A percentile compares a stretch with the other conserved stretches of the same genome.
phyloP scores from a whole-genome alignment of 2,113 vertebrate species.

The Xyliphius kryptos region DNA sequence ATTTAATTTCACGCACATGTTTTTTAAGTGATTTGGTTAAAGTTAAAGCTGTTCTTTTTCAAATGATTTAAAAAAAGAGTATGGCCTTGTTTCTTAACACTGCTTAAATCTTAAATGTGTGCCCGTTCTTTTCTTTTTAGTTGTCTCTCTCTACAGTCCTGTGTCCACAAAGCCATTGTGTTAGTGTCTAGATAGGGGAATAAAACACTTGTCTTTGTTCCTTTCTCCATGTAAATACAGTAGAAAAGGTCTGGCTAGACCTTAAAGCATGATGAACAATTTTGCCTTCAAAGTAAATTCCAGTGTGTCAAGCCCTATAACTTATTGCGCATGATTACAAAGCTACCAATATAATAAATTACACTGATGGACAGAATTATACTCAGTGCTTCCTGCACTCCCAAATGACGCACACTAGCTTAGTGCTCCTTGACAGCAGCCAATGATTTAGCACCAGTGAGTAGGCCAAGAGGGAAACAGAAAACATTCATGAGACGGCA shows the following conservation, averaged over 20 bases:
- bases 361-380: slow-evolving; percentile 99
- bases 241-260: slow-evolving; percentile 59
- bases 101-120: too few relatives aligned
- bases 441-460: slow-evolving; percentile 89
- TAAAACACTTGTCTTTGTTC: slow-evolving; percentile 44
- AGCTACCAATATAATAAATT: slow-evolving; percentile 98
- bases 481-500: slow-evolving; percentile 79
- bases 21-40: too few relatives aligned
- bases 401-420: slow-evolving; percentile 95
- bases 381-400: slow-evolving; percentile 93
- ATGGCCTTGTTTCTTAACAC: too few relatives aligned
- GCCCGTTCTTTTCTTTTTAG: too few relatives aligned
- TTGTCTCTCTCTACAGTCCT: slow-evolving; percentile 5
- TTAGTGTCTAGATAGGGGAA: slow-evolving; percentile 40
- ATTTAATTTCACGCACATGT: too few relatives aligned
- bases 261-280: slow-evolving; percentile 78
- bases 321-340: slow-evolving; percentile 94
- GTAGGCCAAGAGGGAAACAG: slow-evolving; percentile 61
- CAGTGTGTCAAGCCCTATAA: slow-evolving; percentile 87
- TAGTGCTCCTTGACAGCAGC: slow-evolving; percentile 86
- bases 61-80: too few relatives aligned
- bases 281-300: slow-evolving; percentile 89
- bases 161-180: slow-evolving; percentile 43
- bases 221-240: slow-evolving; percentile 69
- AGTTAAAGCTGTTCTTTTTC: too few relatives aligned